Percentiles rank a stretch among this genome's conserved stretches.
phyloP scores from a whole-genome alignment of 2,113 vertebrate genomes.

The Lasiurus borealis region DNA sequence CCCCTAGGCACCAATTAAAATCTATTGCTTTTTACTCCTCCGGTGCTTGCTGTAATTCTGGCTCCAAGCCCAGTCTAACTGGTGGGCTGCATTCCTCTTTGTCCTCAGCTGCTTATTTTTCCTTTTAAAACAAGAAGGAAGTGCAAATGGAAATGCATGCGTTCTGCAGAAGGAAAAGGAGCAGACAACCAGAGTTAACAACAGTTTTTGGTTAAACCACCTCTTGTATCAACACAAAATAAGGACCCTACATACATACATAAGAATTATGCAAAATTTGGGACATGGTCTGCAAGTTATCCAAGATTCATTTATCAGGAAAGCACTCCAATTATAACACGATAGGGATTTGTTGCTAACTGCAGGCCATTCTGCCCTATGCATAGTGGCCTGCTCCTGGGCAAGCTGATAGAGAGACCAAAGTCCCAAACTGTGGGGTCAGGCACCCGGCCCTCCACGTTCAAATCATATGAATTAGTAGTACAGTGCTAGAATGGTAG shows the following conservation, averaged over 20 bases:
- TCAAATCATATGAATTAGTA: neutral
- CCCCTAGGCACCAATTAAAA: conserved; percentile 87
- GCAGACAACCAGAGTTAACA: neutral
- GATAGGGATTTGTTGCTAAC: neutral
- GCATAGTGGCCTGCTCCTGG: neutral
- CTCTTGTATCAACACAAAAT: conserved; percentile 10
- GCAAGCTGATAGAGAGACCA: neutral
- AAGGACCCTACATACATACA: neutral
- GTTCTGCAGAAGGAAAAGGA: neutral
- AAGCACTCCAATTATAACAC: conserved; percentile 37
- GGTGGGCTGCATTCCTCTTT: conserved; percentile 53
- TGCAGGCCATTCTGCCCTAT: neutral
- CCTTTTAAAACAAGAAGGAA: conserved; percentile 57
- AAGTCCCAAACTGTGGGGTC: neutral
- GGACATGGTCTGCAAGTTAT: neutral
- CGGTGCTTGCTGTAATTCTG: conserved; percentile 72
- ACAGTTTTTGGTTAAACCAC: conserved; percentile 44
- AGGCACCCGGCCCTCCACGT: neutral
- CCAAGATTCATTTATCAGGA: neutral
- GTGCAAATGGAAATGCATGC: conserved; percentile 1
- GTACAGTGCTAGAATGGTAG: no score
- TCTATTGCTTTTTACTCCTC: conserved; percentile 78
- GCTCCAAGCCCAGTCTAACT: conserved; percentile 69
- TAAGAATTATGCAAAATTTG: conserved; percentile 6
- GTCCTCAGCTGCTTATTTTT: conserved; percentile 48